Evolutionary conservation across 30 jellyfish, hydroid and myxozoan genomes (phyloP).

Genomic region (Cassiopea xamachana): DNA sequence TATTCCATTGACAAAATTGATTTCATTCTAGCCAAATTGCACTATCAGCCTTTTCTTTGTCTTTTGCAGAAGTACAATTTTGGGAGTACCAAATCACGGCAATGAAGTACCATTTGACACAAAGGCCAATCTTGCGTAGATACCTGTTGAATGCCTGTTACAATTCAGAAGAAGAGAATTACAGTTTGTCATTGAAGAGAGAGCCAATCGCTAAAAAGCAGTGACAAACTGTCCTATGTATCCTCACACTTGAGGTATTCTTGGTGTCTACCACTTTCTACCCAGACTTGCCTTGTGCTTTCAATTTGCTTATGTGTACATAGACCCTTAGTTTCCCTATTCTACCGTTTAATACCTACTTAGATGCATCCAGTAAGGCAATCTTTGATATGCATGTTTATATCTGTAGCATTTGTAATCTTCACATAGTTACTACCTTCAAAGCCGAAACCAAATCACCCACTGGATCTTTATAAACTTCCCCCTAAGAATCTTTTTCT

Average conservation of each 20-base stretch:
- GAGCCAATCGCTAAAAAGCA: slow-evolving; percentile 63
- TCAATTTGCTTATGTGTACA: no score
- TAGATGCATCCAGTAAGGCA: no score
- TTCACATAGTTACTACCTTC: no score
- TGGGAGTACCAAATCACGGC: slow-evolving; percentile 96
- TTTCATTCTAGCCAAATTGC: not conserved
- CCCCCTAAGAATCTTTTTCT: no score
- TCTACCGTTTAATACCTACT: no score
- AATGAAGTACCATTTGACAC: slow-evolving; percentile 73
- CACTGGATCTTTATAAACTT: no score
- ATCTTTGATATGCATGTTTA: no score
- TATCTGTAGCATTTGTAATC: no score
- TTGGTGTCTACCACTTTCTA: not conserved
- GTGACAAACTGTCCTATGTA: not conserved
- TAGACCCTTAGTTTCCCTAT: no score
- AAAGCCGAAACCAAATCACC: no score
- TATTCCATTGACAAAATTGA: no score
- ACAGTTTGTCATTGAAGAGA: slow-evolving; percentile 79
- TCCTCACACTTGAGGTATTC: not conserved
- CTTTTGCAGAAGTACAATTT: slow-evolving; percentile 70
- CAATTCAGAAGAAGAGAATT: slow-evolving; percentile 92
- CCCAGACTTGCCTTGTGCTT: not conserved
- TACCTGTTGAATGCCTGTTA: slow-evolving; percentile 77
- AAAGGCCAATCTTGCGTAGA: slow-evolving; percentile 68
- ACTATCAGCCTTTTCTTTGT: not conserved